Base-by-base conservation (phyloP, 2,113 vertebrate genomes). In the Uria aalge region DNA sequence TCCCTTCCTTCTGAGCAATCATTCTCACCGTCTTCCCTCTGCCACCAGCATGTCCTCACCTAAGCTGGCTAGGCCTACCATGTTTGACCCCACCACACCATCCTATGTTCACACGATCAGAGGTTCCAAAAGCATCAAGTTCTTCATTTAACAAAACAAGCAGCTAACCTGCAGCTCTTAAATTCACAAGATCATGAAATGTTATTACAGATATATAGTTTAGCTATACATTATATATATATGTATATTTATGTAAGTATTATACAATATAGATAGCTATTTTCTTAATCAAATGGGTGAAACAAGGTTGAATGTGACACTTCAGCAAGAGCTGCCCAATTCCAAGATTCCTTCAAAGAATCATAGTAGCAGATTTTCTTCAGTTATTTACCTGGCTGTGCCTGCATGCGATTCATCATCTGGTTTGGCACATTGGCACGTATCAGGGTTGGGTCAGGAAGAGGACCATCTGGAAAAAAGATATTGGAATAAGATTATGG, bases 391-490 rank as follows among this genome's bases (percentile, higher is more conserved):
- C 99, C 99, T 97, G 99, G 94, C 85, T 99, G 99, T 85, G 98
- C 98, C 96, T 99, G 98, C 98, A 99, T 99, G 86, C 99, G 98
- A 97, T 97, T 99, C 96, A 99, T 99, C 98, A 99, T 99, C 97
- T 99, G 99, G 96, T 98, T 99, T 97, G 99, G 99, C 96, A 99
- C 99, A 93, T 94, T 92, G 79, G 99, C 98, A 97, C 99, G 98
- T 95, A 99, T 98, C 96, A 99, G 98, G 91, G 98, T 97, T 81
- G 98, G 98, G 97, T 99, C 99, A 16, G 98, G 90, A 30, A 99
- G 98, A 91, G 99, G 99, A 92, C 99, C 99, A 95, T 99, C 99
- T 99, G 92, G 21, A 95, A 32, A 92, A 36, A 47, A 88, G 7
- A 56, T 5, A 59, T 9, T 57, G 21, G 67, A 91, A 47, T 15